Percentiles rank a stretch among this genome's conserved stretches.
These are phyloP conservation scores for Cephus nigrinus DNA, from an alignment of 2,888 invertebrate species.

Conservation along the genomic window DNA sequence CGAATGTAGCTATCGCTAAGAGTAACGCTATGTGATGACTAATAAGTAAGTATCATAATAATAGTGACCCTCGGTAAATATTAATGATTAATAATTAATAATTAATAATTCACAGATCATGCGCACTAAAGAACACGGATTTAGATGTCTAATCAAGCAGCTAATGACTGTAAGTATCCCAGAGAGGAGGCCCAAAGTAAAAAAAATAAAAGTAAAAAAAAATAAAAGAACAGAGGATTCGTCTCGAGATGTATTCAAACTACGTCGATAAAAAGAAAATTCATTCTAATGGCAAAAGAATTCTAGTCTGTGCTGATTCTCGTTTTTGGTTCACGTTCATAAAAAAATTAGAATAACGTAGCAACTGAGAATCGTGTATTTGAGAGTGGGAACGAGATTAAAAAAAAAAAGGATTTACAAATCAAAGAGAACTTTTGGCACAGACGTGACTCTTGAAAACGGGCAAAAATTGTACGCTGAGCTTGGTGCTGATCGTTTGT, in stretches of 20 bases:
- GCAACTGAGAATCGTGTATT: neutral
- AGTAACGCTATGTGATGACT: slow-evolving; percentile 9
- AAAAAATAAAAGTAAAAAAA: slow-evolving; percentile 22
- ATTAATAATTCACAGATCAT: slow-evolving; percentile 59
- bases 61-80: slow-evolving; percentile 6
- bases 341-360: neutral
- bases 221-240: neutral
- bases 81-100: slow-evolving; percentile 23
- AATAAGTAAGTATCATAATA: slow-evolving; percentile 12
- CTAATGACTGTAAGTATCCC: slow-evolving; percentile 38
- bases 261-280: neutral
- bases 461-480: neutral
- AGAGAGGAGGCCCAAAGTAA: slow-evolving; percentile 29
- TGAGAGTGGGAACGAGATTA: slow-evolving; percentile 20
- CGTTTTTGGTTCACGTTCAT: neutral
- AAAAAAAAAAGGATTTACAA: no score
- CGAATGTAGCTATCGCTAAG: slow-evolving; percentile 17
- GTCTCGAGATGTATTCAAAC: neutral
- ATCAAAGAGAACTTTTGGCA: neutral
- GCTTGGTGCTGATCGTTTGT: neutral
- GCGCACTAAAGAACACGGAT: slow-evolving; percentile 58
- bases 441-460: neutral
- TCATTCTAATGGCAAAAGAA: neutral
- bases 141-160: slow-evolving; percentile 55
- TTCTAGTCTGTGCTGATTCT: neutral